A percentile compares a stretch with the other conserved stretches of the same genome.
Evolutionary conservation across 2,113 vertebrate genomes (phyloP).

Genomic region (Myrmecophaga tridactyla): DNA sequence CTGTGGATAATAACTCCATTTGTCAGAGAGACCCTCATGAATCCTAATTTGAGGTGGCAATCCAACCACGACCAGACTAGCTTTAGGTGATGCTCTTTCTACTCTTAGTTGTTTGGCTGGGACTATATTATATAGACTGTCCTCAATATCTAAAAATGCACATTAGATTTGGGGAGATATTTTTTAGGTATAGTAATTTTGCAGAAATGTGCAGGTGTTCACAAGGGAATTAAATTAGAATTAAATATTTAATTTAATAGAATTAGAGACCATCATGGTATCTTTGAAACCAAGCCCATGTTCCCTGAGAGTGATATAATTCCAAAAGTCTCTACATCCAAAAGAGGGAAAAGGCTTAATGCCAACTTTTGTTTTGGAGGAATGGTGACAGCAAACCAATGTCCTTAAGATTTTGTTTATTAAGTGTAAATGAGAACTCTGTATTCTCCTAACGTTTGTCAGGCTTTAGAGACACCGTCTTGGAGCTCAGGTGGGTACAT

Average conservation of each 20-base stretch:
- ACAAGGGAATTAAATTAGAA: neutral
- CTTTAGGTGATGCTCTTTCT: conserved; percentile 70
- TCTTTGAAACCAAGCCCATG: neutral
- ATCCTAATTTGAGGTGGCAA: conserved; percentile 82
- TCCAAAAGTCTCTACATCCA: conserved; percentile 20
- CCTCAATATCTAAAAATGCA: neutral
- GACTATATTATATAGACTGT: neutral
- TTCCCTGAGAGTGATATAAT: conserved; percentile 3
- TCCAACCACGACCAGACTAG: conserved; percentile 75
- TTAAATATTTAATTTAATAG: no score
- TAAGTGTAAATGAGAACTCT: neutral
- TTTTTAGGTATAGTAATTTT: neutral
- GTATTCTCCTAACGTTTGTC: neutral
- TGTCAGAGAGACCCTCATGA: conserved; percentile 81
- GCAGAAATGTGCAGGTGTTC: neutral
- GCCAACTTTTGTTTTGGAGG: neutral
- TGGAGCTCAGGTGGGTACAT: neutral
- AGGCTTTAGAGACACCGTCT: neutral
- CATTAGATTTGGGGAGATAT: neutral
- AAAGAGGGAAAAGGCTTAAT: neutral
- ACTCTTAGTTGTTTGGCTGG: conserved; percentile 60
- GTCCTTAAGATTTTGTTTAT: neutral
- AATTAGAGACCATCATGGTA: neutral
- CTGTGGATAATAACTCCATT: conserved; percentile 85
- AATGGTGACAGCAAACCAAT: neutral